A percentile compares a stretch with the other conserved stretches of the same genome.
Evolutionary conservation across 2,113 vertebrate genomes (phyloP).

Genomic region (Benitochromis conjunctus): DNA sequence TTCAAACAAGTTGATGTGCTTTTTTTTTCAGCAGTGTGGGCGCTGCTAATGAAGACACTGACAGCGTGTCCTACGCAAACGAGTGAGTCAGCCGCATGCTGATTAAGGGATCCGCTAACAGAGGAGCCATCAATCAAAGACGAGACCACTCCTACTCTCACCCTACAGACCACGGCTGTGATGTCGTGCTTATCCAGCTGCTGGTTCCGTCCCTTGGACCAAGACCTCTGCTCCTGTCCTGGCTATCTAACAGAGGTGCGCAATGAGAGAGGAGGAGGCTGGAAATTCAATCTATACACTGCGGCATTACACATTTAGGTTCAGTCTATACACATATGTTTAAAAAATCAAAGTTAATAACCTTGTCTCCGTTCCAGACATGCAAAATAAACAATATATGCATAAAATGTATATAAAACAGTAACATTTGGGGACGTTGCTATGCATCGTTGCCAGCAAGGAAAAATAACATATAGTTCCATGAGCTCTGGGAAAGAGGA

Average conservation of each 20-base stretch:
- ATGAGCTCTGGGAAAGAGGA: conserved; percentile 13
- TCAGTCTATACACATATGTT: conserved; percentile 14
- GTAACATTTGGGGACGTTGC: not conserved
- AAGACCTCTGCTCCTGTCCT: conserved; percentile 39
- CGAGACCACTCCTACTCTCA: conserved; percentile 33
- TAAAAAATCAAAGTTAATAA: not conserved
- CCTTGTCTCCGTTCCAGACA: conserved; percentile 24
- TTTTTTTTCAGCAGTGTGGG: not conserved
- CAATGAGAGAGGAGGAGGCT: not conserved
- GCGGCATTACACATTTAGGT: not conserved
- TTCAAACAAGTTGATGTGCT: not conserved
- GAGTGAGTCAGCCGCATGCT: conserved; percentile 32
- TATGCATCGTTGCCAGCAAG: not conserved
- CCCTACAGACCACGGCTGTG: not conserved
- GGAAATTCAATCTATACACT: not conserved
- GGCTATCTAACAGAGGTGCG: not conserved
- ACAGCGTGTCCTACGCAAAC: conserved; percentile 21
- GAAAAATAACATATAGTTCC: not conserved
- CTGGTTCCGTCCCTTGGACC: not conserved
- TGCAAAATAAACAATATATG: conserved; percentile 24
- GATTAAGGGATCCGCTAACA: conserved; percentile 43
- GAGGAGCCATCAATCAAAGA: conserved; percentile 47
- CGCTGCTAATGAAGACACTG: conserved; percentile 43
- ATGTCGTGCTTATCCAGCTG: conserved; percentile 47
- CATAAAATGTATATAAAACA: not conserved